Conservation (phyloP, 2,113 vertebrate species). For the Cochlearius cochlearius region DNA sequence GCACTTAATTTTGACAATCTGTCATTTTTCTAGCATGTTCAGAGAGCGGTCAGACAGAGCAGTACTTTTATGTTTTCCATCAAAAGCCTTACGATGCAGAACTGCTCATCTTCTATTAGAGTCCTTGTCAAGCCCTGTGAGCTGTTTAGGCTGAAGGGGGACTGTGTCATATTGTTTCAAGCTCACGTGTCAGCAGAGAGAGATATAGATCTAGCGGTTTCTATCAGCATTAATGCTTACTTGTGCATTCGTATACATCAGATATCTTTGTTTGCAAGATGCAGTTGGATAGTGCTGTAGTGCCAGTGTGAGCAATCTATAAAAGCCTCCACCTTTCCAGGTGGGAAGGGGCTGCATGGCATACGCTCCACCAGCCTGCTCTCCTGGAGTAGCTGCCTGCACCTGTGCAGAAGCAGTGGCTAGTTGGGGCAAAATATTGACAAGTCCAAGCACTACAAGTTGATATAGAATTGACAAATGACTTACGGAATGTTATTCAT, state of each 20-base stretch:
- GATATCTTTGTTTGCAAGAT: not conserved
- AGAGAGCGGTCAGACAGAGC: constrained; percentile 17
- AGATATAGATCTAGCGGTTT: constrained; percentile 25
- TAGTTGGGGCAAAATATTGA: not conserved
- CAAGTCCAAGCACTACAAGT: not conserved
- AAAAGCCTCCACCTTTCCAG: not conserved
- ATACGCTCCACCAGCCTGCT: not conserved
- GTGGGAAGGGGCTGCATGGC: not conserved
- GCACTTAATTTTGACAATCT: constrained; percentile 65
- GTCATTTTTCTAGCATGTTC: constrained; percentile 53
- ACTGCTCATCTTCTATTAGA: constrained; percentile 48
- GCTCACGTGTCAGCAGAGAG: constrained; percentile 14
- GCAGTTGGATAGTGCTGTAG: not conserved
- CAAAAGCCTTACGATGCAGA: constrained; percentile 66
- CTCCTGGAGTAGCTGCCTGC: not conserved
- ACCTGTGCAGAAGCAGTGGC: not conserved
- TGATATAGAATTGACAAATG: not conserved
- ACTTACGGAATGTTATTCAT: not conserved
- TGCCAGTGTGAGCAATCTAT: not conserved
- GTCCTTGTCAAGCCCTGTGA: constrained; percentile 54
- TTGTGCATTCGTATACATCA: not conserved
- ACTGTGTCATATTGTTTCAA: constrained; percentile 39
- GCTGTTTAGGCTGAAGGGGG: constrained; percentile 25
- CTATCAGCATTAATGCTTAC: constrained; percentile 22
- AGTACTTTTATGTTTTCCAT: constrained; percentile 58